A percentile compares a stretch with the other conserved stretches of the same genome.
phyloP scores from a whole-genome alignment of 1,140 invertebrate genomes.

The Planococcus citri region DNA sequence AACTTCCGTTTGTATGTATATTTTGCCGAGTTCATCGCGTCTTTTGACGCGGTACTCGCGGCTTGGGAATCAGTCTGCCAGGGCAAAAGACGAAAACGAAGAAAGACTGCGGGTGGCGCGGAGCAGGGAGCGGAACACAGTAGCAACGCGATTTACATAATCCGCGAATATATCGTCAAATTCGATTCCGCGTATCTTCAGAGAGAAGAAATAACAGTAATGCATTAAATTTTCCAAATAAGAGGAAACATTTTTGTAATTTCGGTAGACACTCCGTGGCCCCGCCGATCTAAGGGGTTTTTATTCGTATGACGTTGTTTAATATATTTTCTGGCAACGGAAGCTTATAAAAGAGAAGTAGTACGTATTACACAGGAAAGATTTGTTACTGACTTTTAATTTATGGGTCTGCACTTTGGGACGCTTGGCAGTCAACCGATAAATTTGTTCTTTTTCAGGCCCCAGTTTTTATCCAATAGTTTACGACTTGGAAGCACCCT shows the following conservation, averaged over 20 bases:
- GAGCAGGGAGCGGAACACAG: no score
- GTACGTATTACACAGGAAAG: conserved; percentile 19
- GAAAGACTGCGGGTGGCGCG: no score
- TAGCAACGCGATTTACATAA: background rate
- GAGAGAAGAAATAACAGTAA: conserved; percentile 9
- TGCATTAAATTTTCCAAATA: conserved; percentile 17
- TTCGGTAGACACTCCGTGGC: conserved; percentile 4
- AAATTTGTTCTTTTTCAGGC: conserved; percentile 20
- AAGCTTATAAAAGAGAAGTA: conserved; percentile 20
- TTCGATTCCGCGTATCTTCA: conserved; percentile 9
- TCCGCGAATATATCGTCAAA: conserved; percentile 20
- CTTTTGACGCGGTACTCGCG: background rate
- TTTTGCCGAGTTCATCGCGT: background rate
- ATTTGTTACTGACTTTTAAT: conserved; percentile 20
- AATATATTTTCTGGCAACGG: conserved; percentile 20
- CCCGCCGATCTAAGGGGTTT: background rate
- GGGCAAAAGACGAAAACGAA: no score
- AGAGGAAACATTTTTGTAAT: conserved; percentile 20
- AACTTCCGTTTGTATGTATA: no score
- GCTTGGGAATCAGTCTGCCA: no score
- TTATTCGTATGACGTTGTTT: conserved; percentile 19
- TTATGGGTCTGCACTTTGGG: conserved; percentile 18
- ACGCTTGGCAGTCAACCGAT: conserved; percentile 19
- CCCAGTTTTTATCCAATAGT: conserved; percentile 19
- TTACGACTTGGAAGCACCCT: background rate